phyloP scores from a whole-genome alignment of 2,113 vertebrate species.

The Erythrolamprus reginae region DNA sequence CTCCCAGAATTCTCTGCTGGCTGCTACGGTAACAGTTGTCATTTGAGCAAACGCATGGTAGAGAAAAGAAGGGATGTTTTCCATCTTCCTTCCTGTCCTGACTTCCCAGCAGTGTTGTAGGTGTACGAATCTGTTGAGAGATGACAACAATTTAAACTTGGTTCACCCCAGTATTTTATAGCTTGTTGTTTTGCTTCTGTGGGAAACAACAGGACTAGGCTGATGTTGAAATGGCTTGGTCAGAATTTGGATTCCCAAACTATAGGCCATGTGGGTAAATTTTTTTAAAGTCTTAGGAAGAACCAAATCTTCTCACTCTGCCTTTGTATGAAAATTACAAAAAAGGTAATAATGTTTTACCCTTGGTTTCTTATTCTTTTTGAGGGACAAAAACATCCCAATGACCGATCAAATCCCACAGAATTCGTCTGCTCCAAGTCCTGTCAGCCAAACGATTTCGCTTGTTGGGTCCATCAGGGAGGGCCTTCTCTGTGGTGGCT shows the following conservation, averaged over 20 bases:
- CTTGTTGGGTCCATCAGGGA: too few relatives aligned
- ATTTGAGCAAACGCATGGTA: background rate
- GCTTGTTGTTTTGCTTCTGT: background rate
- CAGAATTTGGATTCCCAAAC: background rate
- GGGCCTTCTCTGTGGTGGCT: too few relatives aligned
- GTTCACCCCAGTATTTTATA: background rate
- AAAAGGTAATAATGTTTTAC: background rate
- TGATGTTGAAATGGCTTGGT: background rate
- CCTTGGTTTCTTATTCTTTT: background rate
- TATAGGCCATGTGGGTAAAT: background rate
- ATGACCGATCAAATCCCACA: too few relatives aligned
- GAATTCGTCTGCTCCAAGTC: too few relatives aligned
- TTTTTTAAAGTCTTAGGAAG: too few relatives aligned
- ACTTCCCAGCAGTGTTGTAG: background rate
- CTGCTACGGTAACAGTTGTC: background rate
- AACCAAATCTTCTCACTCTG: background rate
- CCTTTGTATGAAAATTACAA: background rate
- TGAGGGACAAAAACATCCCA: background rate
- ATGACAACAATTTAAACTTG: background rate
- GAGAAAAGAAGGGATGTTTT: background rate
- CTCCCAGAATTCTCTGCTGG: background rate
- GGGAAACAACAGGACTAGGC: background rate
- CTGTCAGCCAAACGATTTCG: too few relatives aligned
- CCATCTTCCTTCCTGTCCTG: background rate
- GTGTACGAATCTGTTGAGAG: background rate